Percentiles rank a stretch among this genome's conserved stretches.
Conservation (phyloP, 92 coral and sea anemone species). For the Desmophyllum pertusum region DNA sequence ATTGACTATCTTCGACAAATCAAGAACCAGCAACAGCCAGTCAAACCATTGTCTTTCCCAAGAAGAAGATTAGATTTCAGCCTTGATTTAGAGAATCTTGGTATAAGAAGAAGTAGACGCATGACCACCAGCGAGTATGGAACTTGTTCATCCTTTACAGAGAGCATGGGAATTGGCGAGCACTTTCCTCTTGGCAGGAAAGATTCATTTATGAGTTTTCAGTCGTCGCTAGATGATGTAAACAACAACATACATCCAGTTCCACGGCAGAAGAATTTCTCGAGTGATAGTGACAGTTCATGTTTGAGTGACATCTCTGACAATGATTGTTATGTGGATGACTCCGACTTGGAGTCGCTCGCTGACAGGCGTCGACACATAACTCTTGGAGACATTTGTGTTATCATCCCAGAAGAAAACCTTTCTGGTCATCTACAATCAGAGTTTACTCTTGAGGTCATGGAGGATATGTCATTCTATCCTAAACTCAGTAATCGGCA, state of each 20-base stretch:
- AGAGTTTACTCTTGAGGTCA: constrained; percentile 79
- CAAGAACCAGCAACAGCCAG: constrained; percentile 33
- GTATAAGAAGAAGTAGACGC: constrained; percentile 45
- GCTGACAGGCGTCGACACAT: constrained; percentile 71
- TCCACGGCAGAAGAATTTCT: constrained; percentile 31
- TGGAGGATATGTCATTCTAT: constrained; percentile 69
- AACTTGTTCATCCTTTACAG: constrained; percentile 66
- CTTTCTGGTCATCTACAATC: constrained; percentile 82
- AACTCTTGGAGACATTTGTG: constrained; percentile 87
- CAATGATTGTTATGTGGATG: constrained; percentile 42
- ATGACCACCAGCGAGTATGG: constrained; percentile 85
- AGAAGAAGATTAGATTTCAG: constrained; percentile 67
- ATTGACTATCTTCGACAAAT: constrained; percentile 60
- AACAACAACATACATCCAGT: constrained; percentile 14
- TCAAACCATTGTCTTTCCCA: constrained; percentile 31
- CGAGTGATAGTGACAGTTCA: constrained; percentile 34
- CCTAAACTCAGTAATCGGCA: constrained; percentile 71
- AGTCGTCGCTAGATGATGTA: constrained; percentile 30
- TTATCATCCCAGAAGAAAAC: constrained; percentile 85
- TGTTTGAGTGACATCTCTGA: constrained; percentile 51
- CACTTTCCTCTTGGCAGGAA: constrained; percentile 26
- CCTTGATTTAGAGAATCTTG: constrained; percentile 60
- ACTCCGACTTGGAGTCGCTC: constrained; percentile 42
- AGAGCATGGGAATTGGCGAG: constrained; percentile 38
- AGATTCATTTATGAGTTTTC: constrained; percentile 26